These are phyloP conservation scores for Phenganax stokvisi DNA, from an alignment of 92 coral and sea anemone genomes.

Conservation along the genomic window DNA sequence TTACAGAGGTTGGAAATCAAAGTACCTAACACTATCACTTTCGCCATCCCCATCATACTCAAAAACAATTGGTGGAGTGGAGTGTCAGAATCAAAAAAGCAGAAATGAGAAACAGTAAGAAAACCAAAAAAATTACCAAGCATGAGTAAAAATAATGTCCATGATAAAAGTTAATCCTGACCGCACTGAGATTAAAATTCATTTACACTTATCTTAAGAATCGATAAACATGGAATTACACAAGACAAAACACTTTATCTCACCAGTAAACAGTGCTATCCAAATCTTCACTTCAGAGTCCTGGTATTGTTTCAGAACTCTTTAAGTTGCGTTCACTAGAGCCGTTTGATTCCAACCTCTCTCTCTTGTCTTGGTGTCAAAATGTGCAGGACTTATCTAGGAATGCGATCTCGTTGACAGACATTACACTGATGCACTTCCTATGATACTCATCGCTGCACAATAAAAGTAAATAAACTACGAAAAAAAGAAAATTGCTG, in stretches of 20 bases:
- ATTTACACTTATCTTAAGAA: background rate
- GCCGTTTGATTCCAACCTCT: background rate
- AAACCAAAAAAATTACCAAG: background rate
- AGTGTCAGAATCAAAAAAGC: too few relatives aligned
- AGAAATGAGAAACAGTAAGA: background rate
- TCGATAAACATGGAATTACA: background rate
- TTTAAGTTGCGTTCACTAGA: background rate
- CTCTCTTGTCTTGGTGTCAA: background rate
- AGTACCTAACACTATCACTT: background rate
- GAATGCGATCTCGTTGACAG: constrained; percentile 17
- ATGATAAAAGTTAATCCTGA: background rate
- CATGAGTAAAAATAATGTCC: background rate
- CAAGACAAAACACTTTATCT: background rate
- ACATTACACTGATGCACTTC: constrained; percentile 10
- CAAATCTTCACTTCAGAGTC: background rate
- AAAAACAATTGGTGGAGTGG: too few relatives aligned
- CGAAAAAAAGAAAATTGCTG: background rate
- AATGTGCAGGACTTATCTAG: background rate
- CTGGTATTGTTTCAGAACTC: too few relatives aligned
- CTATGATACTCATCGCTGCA: background rate
- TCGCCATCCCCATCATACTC: too few relatives aligned
- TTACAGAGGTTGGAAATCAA: constrained; percentile 1
- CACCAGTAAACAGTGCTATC: background rate
- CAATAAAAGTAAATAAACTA: background rate
- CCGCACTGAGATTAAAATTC: background rate